Evolutionary conservation across 23 tunicate species (phyloP).

Genomic region (Clavelina lepadiformis): DNA sequence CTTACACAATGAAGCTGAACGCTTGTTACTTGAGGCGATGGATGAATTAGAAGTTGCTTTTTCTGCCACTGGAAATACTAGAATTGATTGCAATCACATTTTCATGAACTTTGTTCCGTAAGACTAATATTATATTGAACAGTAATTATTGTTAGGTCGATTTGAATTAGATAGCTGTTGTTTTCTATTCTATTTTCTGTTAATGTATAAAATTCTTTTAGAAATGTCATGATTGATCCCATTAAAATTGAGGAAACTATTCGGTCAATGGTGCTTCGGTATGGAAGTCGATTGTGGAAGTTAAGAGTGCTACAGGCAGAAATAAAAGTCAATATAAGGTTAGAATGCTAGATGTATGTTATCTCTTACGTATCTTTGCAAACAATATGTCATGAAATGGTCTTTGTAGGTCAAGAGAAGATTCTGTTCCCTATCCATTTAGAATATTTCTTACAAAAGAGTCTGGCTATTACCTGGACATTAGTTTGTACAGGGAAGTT

Average conservation of each 20-base stretch:
- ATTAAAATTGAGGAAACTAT: constrained; percentile 79
- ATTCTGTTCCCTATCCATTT: constrained; percentile 67
- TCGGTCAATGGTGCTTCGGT: constrained; percentile 90
- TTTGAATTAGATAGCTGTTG: background rate
- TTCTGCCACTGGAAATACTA: constrained; percentile 54
- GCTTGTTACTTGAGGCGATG: constrained; percentile 92
- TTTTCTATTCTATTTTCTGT: background rate
- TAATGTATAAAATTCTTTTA: constrained; percentile 2
- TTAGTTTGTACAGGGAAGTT: constrained; percentile 90
- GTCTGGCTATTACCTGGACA: constrained; percentile 87
- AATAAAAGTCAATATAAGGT: constrained; percentile 96
- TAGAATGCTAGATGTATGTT: no score
- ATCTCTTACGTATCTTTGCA: no score
- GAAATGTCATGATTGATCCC: constrained; percentile 92
- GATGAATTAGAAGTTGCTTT: constrained; percentile 99
- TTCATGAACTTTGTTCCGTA: constrained; percentile 99
- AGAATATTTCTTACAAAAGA: constrained; percentile 94
- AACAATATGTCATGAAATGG: no score
- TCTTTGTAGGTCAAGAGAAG: constrained; percentile 52
- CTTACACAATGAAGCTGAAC: constrained; percentile 94
- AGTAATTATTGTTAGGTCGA: no score
- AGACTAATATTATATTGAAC: constrained; percentile 25
- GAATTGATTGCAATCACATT: constrained; percentile 97
- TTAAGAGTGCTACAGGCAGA: constrained; percentile 98
- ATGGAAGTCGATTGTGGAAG: constrained; percentile 98